Evolutionary conservation across 2,797 vertebrate genomes (phyloP), one percentile per base, ranked within the genome.

Genomic region (Enteromius paludinosus): DNA sequence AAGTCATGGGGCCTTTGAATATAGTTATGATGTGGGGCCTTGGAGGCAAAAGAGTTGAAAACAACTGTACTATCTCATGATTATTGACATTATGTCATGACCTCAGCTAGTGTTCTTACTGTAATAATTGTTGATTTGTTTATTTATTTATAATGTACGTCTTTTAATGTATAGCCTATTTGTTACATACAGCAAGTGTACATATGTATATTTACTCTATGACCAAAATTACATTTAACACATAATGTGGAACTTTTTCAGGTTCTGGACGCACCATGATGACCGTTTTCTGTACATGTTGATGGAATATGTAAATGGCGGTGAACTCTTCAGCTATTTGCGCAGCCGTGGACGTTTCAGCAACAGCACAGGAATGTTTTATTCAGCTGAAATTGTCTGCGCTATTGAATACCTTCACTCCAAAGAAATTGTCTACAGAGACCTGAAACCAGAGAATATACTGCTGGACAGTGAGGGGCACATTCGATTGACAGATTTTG

Each of bases 361-460:
- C 90, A 96, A 96, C 83, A 54, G 84, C 88, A 92, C 96, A 0
- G 97, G 96, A 81, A 94, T 97, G 30, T 99, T 99, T 92, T 99
- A 97, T 72, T 93, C 97, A 0, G 84, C 96, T 0, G 98, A 99
- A 93, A 97, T 98, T 0, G 95, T 99, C 20, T 98, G 97, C 56
- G 97, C 98, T 90, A 96, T 99, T 10, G 98, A 98, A 90, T 99
- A 99, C 90, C 94, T 99, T 75, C 98, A 99, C 94, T 91, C 95
- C 90, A 95, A 93, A 91, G 96, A 96, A 78, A 96, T 99, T 0
- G 98, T 98, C 79, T 99, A 99, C 93, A 93, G 98, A 65, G 98
- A 99, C 93, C 93, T 99, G 87, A 99, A 99, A 90, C 98, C 98
- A 0, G 98, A 99, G 90, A 99, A 99, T 92, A 98, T 99, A 84